phyloP scores from a whole-genome alignment of 2,113 vertebrate genomes.

The Hemibagrus wyckioides region DNA sequence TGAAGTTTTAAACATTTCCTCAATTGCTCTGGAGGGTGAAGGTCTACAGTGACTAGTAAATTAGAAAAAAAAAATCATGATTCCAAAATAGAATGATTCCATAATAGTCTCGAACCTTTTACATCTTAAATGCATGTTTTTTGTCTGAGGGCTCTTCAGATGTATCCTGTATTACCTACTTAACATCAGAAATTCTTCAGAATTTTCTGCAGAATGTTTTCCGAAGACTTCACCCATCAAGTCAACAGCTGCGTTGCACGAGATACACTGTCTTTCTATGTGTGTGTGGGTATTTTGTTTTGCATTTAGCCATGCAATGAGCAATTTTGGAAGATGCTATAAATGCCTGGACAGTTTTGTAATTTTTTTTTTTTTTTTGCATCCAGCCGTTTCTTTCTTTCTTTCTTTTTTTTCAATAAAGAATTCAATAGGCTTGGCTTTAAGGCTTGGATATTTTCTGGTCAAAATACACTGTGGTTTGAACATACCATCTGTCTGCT shows the following conservation, averaged over 20 bases:
- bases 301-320: background rate
- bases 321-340: background rate
- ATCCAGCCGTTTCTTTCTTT: background rate
- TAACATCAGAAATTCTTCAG: background rate
- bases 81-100: background rate
- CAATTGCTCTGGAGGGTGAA: background rate
- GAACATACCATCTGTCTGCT: slow-evolving; percentile 7
- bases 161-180: background rate
- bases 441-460: background rate
- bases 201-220: background rate
- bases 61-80: background rate
- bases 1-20: slow-evolving; percentile 25
- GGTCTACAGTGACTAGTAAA: background rate
- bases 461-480: background rate
- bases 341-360: background rate
- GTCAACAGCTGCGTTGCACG: background rate
- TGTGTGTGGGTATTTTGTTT: background rate
- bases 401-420: background rate
- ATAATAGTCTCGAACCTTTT: background rate
- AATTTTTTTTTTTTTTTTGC: background rate
- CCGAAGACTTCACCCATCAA: background rate
- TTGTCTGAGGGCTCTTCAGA: background rate
- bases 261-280: background rate
- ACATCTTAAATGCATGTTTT: background rate
- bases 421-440: background rate